phyloP scores from a whole-genome alignment of 92 coral and sea anemone species.

The Siderastrea radians region DNA sequence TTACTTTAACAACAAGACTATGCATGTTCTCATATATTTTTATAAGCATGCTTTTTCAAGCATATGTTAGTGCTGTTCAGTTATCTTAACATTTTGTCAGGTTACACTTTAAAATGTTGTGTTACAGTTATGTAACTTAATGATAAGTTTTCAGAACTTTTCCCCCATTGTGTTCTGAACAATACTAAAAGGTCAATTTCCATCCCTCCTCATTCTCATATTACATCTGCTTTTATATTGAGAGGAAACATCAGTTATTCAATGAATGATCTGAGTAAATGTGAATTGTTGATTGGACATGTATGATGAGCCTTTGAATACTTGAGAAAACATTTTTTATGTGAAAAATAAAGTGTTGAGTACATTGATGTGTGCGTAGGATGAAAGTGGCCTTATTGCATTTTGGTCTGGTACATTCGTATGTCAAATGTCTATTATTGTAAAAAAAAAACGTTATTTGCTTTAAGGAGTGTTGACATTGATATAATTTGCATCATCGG shows the following conservation, averaged over 20 bases:
- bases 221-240: background rate
- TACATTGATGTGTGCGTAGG: background rate
- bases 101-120: background rate
- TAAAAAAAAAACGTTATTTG: background rate
- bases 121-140: background rate
- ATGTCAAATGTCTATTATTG: background rate
- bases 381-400: conserved; percentile 1
- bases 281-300: background rate
- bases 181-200: conserved; percentile 18
- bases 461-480: conserved; percentile 1
- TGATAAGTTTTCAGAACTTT: conserved; percentile 19
- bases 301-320: conserved; percentile 6
- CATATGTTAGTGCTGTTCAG: conserved; percentile 19
- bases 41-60: conserved; percentile 11
- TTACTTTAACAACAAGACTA: conserved; percentile 20
- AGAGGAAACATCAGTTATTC: conserved; percentile 21
- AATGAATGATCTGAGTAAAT: background rate
- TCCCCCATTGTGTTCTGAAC: conserved; percentile 15
- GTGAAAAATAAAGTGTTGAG: background rate
- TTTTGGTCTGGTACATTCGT: background rate
- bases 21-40: conserved; percentile 26
- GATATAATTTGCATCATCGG: conserved; percentile 7
- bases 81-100: background rate
- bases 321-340: background rate
- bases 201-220: conserved; percentile 16